Evolutionary conservation across 2,888 invertebrate species (phyloP), one percentile per base, ranked within the genome.

Genomic region (Diabrotica balteata): DNA sequence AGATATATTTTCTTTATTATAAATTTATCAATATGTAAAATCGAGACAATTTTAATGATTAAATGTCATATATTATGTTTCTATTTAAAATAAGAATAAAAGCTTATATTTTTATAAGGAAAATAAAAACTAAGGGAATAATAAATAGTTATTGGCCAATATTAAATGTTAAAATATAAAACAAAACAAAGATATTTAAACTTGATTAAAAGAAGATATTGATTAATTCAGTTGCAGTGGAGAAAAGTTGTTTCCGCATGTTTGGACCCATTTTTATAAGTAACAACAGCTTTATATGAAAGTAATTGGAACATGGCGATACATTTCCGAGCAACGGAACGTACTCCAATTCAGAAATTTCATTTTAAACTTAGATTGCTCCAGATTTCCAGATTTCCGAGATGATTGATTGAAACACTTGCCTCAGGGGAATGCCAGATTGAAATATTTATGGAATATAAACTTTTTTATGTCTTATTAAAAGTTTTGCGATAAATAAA

Each of bases 341-440:
- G 51, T 59, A 67, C 67, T 63, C 69, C 67, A 44, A 47, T 60
- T 32, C 61, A 49, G 67, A 71, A 71, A 73, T 72, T 73, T 73
- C 72, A 72, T 73, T 72, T 73, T 68, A 72, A 73, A 72, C 69
- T 72, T 72, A 72, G 65, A 72, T 72, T 72, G 71, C 69, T 67
- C 71, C 66, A 72, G 71, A 71, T 72, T 72, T 72, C 68, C 45
- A 72, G 71, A 71, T 72, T 72, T 72, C 68, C 45, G 52, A 55
- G 66, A 71, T 72, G 72, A 72, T 72, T 72, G 72, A 72, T 72
- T 71, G 71, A 66, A 69, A 69, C 67, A 63, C 60, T 70, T 52
- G 32, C 67, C 64, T 59, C 62, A 7, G 22, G 68, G 66, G 66
- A 61, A 63, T 62, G 63, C 64, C 62, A 53, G 67, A 66, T 71